Percentiles rank a stretch among this genome's conserved stretches.
Evolutionary conservation across 2,797 vertebrate genomes (phyloP).

Genomic region (Xyrichtys novacula): DNA sequence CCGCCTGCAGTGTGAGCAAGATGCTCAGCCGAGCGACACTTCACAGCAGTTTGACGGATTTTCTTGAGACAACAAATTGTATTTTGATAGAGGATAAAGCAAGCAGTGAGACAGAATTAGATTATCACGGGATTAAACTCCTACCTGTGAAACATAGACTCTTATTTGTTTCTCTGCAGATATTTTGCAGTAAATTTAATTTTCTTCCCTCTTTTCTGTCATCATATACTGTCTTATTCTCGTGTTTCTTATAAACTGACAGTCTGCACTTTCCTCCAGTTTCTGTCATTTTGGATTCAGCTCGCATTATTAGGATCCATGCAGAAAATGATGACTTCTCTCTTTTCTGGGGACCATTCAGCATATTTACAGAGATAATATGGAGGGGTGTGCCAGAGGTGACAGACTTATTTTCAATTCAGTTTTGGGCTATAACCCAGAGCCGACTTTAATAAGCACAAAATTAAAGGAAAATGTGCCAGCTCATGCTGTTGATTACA

Average conservation of each 20-base stretch:
- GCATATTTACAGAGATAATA: constrained; percentile 61
- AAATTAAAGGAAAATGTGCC: constrained; percentile 42
- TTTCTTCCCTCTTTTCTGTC: constrained; percentile 14
- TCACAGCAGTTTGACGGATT: constrained; percentile 17
- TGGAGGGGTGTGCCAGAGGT: constrained; percentile 44
- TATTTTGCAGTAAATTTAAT: constrained; percentile 45
- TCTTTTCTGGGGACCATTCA: constrained; percentile 53
- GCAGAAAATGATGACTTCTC: constrained; percentile 50
- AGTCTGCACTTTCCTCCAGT: constrained; percentile 67
- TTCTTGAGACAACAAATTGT: background rate
- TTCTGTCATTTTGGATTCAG: constrained; percentile 61
- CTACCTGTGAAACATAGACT: constrained; percentile 35
- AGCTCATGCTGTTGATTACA: constrained; percentile 36
- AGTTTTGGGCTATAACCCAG: constrained; percentile 25
- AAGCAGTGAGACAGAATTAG: constrained; percentile 14
- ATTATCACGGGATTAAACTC: constrained; percentile 11
- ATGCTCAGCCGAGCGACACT: constrained; percentile 5
- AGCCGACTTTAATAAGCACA: constrained; percentile 54
- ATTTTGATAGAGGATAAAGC: constrained; percentile 12
- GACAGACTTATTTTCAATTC: constrained; percentile 40
- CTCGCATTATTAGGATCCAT: constrained; percentile 64
- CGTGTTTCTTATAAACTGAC: constrained; percentile 56
- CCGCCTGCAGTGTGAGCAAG: background rate
- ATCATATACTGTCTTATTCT: constrained; percentile 30
- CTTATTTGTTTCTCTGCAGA: constrained; percentile 29